Base-by-base conservation (phyloP, 2,888 invertebrate genomes). In the Pteria penguin region DNA sequence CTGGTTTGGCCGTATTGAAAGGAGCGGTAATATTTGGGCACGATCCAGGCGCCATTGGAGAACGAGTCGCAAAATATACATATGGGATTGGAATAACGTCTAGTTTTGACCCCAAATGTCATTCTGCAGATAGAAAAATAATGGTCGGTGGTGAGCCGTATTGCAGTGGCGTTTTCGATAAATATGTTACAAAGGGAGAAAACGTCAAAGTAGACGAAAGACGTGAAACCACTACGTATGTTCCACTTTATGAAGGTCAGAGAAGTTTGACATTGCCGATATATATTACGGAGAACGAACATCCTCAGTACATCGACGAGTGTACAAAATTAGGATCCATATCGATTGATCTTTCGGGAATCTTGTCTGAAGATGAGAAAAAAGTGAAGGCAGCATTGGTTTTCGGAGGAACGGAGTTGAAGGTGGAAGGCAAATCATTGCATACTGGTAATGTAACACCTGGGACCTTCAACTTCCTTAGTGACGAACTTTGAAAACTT, bases 351-450 rank as follows among this genome's bases (percentile, higher is more conserved):
- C 27, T 72, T 14, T 65, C 72, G 8, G n/a, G n/a, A n/a, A n/a
- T n/a, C n/a, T 45, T 31, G 4, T 29, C 14, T 8, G 24, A 55
- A 14, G 45, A 57, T 22, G 29, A 65, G 22, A 31, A 31, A 31
- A 45, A 33, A n/a, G 58, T 72, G 1, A 32, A 57, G 24, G 58
- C 54, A 1, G 33, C 26, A 18, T 52, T 72, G 33, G 57, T 66
- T n/a, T 65, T 72, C 32, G 72, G 72, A 5, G 33, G 58, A 18
- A 66, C 72, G 27, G 72, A 72, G 36, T 27, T 72, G 24, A 65
- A n/a, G 32, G 72, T 66, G 5, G 55, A 72, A 29, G 72, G n/a
- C n/a, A n/a, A n/a, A n/a, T n/a, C n/a, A n/a, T n/a, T n/a, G n/a
- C n/a, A n/a, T n/a, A n/a, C n/a, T n/a, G n/a, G n/a, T n/a, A n/a